Percentiles rank a stretch among this genome's conserved stretches.
These are phyloP conservation scores for Corticium candelabrum DNA, from an alignment of 37 sponge, comb jelly and placozoan species.

Conservation along the genomic window DNA sequence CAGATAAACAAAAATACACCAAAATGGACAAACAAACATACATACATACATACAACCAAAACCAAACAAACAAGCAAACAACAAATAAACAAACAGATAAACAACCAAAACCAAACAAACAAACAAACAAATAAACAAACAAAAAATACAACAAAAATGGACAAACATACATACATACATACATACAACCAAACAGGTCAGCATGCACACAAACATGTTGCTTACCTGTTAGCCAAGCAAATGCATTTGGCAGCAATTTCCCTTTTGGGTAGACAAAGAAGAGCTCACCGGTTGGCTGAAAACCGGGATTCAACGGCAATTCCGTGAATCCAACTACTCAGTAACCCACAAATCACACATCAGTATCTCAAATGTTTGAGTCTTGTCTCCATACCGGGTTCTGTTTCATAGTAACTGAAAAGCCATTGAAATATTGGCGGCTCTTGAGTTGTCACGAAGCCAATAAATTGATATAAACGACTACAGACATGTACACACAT, in stretches of 20 bases:
- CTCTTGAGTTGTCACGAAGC: conserved; percentile 16
- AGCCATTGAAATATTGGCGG: conserved; percentile 27
- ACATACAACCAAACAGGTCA: too few relatives aligned
- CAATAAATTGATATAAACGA: conserved; percentile 86
- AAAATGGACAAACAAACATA: too few relatives aligned
- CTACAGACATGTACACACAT: conserved; percentile 13
- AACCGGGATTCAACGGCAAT: background rate
- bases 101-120: too few relatives aligned
- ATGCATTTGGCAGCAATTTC: conserved; percentile 20
- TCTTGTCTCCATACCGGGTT: conserved; percentile 10
- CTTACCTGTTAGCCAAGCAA: conserved; percentile 79
- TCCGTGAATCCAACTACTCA: background rate
- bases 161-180: too few relatives aligned
- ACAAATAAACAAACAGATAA: too few relatives aligned
- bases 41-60: too few relatives aligned
- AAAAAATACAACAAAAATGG: too few relatives aligned
- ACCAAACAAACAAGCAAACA: too few relatives aligned
- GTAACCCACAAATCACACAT: background rate
- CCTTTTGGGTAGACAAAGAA: background rate
- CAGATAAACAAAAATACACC: too few relatives aligned
- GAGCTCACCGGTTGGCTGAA: background rate
- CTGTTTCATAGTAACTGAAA: conserved; percentile 26
- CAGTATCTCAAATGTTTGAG: background rate
- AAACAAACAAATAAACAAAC: too few relatives aligned
- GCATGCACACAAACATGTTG: too few relatives aligned